Evolutionary conservation across 2,888 invertebrate genomes (phyloP).

Genomic region (Drosophila meridionalis): DNA sequence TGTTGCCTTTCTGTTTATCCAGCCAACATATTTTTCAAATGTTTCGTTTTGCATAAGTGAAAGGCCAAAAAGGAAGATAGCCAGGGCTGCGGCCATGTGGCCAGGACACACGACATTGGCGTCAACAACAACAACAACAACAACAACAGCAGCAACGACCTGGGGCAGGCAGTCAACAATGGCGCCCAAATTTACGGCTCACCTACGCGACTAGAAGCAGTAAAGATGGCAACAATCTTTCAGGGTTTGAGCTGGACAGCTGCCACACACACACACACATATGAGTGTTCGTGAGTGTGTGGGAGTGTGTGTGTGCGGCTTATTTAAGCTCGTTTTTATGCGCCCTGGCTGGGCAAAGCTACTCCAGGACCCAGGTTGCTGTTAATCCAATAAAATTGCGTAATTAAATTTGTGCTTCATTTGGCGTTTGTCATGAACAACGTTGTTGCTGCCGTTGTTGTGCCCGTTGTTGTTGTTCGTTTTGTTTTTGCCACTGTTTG

Average conservation of each 20-base stretch:
- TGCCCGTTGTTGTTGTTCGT: constrained; percentile 16
- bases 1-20: constrained; percentile 78
- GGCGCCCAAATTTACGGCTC: constrained; percentile 78
- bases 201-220: constrained; percentile 78
- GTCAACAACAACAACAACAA: constrained; percentile 66
- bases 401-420: constrained; percentile 86
- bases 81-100: constrained; percentile 36
- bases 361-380: constrained; percentile 58
- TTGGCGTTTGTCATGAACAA: constrained; percentile 79
- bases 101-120: constrained; percentile 70
- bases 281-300: constrained; percentile 38
- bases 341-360: constrained; percentile 18
- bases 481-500: constrained; percentile 57
- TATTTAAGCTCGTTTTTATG: constrained; percentile 76
- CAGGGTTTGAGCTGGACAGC: constrained; percentile 26
- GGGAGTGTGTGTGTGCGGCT: constrained; percentile 63
- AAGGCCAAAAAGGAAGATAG: constrained; percentile 79
- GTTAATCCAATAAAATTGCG: constrained; percentile 85
- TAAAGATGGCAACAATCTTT: constrained; percentile 46
- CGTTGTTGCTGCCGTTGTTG: constrained; percentile 13
- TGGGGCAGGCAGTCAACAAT: constrained; percentile 57
- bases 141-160: constrained; percentile 7
- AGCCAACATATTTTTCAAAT: constrained; percentile 80
- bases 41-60: constrained; percentile 81
- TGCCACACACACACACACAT: constrained; percentile 29